phyloP scores from a whole-genome alignment of 2,113 vertebrate genomes.

The Scophthalmus maximus region DNA sequence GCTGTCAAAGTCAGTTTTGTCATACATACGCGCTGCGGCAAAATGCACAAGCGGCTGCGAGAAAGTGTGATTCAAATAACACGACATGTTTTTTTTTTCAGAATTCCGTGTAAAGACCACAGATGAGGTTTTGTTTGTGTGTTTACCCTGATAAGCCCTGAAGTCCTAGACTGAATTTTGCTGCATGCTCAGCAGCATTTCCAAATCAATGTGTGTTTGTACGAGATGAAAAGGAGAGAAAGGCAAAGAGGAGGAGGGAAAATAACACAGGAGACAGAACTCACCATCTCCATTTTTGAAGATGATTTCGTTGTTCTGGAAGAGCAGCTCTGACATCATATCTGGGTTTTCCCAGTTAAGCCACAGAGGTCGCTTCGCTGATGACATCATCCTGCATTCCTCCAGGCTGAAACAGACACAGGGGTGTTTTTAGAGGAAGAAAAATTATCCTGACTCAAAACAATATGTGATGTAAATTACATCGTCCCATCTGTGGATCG shows the following conservation, averaged over 20 bases:
- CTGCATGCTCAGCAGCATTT: constrained; percentile 24
- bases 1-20: constrained; percentile 54
- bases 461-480: background rate
- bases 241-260: background rate
- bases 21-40: constrained; percentile 39
- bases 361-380: constrained; percentile 97
- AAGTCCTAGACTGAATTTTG: constrained; percentile 19
- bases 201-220: background rate
- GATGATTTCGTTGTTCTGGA: constrained; percentile 99
- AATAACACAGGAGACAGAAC: constrained; percentile 27
- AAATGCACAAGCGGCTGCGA: constrained; percentile 29
- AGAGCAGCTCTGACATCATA: constrained; percentile 99
- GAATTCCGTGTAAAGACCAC: constrained; percentile 3
- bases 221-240: background rate
- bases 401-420: constrained; percentile 86
- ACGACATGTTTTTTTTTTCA: constrained; percentile 17
- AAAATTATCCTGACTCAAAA: background rate
- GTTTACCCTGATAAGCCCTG: constrained; percentile 24
- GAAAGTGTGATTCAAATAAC: constrained; percentile 15
- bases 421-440: background rate
- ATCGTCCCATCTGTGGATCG: background rate
- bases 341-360: constrained; percentile 99
- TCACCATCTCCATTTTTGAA: constrained; percentile 99
- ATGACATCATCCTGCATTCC: constrained; percentile 99
- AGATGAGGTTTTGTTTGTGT: constrained; percentile 30